Evolutionary conservation across 2,113 vertebrate genomes (phyloP), one percentile per base, ranked within the genome.

Genomic region (Gasterosteus nipponicus): DNA sequence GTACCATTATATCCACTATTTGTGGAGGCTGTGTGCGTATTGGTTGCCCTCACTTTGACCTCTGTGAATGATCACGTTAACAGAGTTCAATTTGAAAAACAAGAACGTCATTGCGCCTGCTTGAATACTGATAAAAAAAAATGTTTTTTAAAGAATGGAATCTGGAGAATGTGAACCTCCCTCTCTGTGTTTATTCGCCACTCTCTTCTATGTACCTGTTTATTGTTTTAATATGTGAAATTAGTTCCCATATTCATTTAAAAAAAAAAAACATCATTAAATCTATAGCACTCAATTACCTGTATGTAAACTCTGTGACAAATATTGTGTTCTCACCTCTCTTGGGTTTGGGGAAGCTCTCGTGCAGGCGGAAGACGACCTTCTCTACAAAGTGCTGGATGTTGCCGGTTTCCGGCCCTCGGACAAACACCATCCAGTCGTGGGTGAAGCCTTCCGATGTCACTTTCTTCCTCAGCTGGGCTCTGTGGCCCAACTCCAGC

Each of bases 401-500:
- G 89, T 98, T 97, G 5, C 96, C 97, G 29, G 96, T 96, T 91
- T 99, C 98, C 0, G 98, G 98, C 62, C 98, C 98, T 0, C 98
- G 96, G 44, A 99, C 98, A 35, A 98, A 99, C 88, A 99, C 98
- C 97, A 99, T 98, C 98, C 98, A 99, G 94, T 99, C 98, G 2
- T 99, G 98, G 65, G 98, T 99, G 88, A 99, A 99, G 11, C 98
- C 98, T 57, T 99, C 98, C 0, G 97, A 96, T 33, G 98, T 99
- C 42, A 96, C 96, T 86, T 99, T 99, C 92, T 99, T 99, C 83
- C 97, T 93, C 60, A 99, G 94, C 80, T 98, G 97, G 85, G 98
- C 98, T 4, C 98, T 94, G 86, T 99, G 98, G 59, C 98, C 98
- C 92, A 99, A 93, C 95, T 99, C 98, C 92, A 99, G 91, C 93